Conservation (phyloP, 2,113 vertebrate species). For the Cnemophilus loriae region DNA sequence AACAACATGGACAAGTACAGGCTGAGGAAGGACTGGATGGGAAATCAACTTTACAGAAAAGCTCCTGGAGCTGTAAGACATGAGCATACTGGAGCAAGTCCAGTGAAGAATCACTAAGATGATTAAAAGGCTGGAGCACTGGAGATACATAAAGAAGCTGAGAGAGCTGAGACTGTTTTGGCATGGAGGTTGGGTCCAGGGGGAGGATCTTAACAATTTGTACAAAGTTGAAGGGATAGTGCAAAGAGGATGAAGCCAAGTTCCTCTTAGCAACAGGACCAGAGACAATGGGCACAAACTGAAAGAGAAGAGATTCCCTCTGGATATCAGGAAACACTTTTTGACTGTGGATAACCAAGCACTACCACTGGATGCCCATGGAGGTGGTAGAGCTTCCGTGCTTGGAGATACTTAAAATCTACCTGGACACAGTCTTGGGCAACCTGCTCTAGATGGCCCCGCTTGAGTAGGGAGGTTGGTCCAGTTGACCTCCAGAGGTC, state of each 20-base stretch:
- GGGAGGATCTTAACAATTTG: not conserved
- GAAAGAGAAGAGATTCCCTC: not conserved
- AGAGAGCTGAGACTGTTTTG: not conserved
- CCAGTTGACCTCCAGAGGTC: not conserved
- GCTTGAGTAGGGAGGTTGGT: fast-evolving
- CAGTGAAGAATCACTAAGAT: not conserved
- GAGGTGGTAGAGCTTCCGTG: not conserved
- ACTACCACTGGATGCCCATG: not conserved
- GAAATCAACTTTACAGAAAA: not conserved
- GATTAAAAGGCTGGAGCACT: not conserved
- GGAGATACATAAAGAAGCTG: not conserved
- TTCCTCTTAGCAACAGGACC: not conserved
- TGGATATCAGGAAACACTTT: not conserved
- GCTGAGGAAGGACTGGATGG: not conserved
- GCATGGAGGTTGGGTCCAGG: not conserved
- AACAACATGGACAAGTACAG: not conserved
- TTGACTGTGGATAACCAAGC: not conserved
- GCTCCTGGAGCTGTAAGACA: not conserved
- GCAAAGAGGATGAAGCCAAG: not conserved
- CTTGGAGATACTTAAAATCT: not conserved
- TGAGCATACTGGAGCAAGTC: not conserved
- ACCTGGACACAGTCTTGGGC: not conserved
- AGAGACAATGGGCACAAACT: not conserved
- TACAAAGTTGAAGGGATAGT: not conserved
- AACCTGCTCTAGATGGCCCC: not conserved